These are phyloP conservation scores for Mionectes olivaceus DNA, from an alignment of 2,797 vertebrate genomes.

Conservation along the genomic window DNA sequence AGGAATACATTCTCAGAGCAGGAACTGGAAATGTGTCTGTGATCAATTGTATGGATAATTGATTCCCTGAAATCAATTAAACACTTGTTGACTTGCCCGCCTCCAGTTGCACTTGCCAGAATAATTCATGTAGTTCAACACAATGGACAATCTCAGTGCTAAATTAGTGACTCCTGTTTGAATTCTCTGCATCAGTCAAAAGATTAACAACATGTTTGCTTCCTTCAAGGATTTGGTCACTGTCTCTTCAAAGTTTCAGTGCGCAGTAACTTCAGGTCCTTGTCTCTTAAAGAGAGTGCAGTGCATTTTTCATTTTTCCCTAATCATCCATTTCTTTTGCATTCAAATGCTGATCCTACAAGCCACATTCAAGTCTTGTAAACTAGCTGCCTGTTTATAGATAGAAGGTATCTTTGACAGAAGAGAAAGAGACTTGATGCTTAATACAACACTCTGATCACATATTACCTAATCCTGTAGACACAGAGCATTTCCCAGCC, in stretches of 20 bases:
- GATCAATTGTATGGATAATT: conserved; percentile 21
- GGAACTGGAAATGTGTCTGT: background rate
- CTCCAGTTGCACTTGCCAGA: background rate
- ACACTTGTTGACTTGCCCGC: background rate
- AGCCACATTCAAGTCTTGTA: background rate
- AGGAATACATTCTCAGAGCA: background rate
- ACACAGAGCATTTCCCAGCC: background rate
- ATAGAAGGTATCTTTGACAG: background rate
- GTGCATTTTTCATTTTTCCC: background rate
- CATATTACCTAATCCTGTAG: background rate
- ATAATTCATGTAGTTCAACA: background rate
- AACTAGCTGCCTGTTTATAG: background rate
- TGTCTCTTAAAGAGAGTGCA: background rate
- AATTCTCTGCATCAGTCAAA: background rate
- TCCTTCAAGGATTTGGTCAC: background rate
- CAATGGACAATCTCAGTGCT: background rate
- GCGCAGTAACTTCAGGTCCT: background rate
- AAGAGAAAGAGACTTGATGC: background rate
- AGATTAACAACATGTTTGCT: background rate
- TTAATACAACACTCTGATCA: background rate
- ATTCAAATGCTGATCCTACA: conserved; percentile 21
- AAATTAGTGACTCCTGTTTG: background rate
- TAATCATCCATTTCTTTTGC: background rate
- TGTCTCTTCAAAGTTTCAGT: background rate
- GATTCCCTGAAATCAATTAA: conserved; percentile 18